phyloP scores from a whole-genome alignment of 2,888 invertebrate species.

The Sesia bembeciformis region DNA sequence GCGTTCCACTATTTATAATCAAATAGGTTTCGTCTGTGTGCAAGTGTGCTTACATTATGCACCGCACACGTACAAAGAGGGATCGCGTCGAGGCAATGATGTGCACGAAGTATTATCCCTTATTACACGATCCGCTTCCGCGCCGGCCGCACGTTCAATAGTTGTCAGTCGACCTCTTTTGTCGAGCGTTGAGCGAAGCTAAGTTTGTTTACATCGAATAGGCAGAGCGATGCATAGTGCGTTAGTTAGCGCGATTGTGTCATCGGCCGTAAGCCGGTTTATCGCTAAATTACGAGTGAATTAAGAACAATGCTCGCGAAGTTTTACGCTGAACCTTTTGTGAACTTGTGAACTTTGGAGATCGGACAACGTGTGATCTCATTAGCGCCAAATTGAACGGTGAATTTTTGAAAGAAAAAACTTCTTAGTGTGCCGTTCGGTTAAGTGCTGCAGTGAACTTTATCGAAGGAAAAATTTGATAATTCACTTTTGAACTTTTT shows the following conservation, averaged over 20 bases:
- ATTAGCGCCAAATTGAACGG: conserved; percentile 45
- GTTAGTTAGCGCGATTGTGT: conserved; percentile 63
- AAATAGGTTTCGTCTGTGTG: conserved; percentile 55
- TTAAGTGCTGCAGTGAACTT: conserved; percentile 48
- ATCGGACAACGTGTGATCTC: conserved; percentile 36
- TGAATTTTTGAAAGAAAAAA: conserved; percentile 20
- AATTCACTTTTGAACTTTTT: neutral
- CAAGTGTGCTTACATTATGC: conserved; percentile 62
- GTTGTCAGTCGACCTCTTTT: conserved; percentile 59
- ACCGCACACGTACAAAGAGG: conserved; percentile 47
- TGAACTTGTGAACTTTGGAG: conserved; percentile 53
- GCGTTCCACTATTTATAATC: conserved; percentile 73
- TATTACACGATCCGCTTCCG: conserved; percentile 69
- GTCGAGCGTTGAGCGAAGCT: conserved; percentile 54
- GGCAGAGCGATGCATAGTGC: conserved; percentile 57
- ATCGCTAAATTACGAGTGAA: conserved; percentile 57
- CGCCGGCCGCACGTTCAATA: conserved; percentile 63
- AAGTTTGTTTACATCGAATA: conserved; percentile 65
- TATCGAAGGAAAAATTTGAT: conserved; percentile 4
- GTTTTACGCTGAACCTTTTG: conserved; percentile 50
- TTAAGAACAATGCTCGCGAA: conserved; percentile 50
- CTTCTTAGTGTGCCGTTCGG: conserved; percentile 25
- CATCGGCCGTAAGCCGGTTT: conserved; percentile 56
- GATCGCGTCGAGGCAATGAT: conserved; percentile 62
- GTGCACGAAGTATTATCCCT: conserved; percentile 71